phyloP scores from a whole-genome alignment of 2,113 vertebrate species.

The Anser cygnoides region DNA sequence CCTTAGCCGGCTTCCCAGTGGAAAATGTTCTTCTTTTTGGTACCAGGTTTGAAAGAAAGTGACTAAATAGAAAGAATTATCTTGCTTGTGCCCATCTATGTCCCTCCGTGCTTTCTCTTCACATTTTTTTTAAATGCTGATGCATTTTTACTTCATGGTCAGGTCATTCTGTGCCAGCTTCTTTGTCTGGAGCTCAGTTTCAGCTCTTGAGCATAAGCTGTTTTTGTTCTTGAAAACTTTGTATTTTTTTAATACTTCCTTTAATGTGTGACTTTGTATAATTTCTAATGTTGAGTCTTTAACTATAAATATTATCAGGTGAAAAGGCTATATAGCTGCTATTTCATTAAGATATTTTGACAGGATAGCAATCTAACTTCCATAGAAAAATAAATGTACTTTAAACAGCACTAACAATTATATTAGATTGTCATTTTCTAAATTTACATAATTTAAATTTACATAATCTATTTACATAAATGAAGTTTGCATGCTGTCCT shows the following conservation, averaged over 20 bases:
- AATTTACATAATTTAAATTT: background rate
- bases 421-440: background rate
- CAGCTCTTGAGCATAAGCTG: background rate
- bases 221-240: background rate
- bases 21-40: background rate
- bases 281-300: background rate
- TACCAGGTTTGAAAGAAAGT: background rate
- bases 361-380: background rate
- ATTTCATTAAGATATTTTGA: background rate
- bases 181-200: background rate
- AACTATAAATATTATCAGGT: background rate
- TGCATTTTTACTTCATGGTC: background rate
- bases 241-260: background rate
- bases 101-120: background rate
- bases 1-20: background rate
- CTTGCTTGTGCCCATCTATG: background rate
- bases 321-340: background rate
- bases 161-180: background rate
- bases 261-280: background rate
- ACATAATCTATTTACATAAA: background rate
- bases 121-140: background rate
- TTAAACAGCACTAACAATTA: background rate
- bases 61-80: background rate
- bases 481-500: background rate
- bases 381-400: background rate